A percentile compares a stretch with the other conserved stretches of the same genome.
Evolutionary conservation across 2,888 invertebrate genomes (phyloP).

Genomic region (Pheosia gnoma): DNA sequence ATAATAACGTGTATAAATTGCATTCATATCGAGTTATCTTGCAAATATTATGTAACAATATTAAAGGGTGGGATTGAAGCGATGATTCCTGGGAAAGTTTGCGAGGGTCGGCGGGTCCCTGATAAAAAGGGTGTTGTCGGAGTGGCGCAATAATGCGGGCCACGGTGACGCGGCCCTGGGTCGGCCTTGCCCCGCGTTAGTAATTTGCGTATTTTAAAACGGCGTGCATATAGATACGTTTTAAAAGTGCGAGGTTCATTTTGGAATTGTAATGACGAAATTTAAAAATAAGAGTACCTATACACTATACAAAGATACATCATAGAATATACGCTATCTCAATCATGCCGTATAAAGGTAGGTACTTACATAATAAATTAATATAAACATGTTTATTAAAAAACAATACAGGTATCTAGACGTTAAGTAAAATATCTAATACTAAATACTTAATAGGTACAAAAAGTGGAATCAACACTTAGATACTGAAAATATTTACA

Average conservation of each 20-base stretch:
- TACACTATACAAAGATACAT: too few species aligned
- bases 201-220: neutral
- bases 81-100: conserved; percentile 70
- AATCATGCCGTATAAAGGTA: too few species aligned
- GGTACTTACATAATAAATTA: too few species aligned
- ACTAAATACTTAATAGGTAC: too few species aligned
- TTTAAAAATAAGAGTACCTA: too few species aligned
- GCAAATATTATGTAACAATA: conserved; percentile 64
- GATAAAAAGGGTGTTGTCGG: conserved; percentile 72
- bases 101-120: conserved; percentile 63
- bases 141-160: conserved; percentile 61
- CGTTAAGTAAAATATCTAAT: too few species aligned
- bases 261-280: too few species aligned
- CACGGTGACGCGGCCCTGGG: conserved; percentile 48
- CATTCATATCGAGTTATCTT: conserved; percentile 46
- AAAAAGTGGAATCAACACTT: too few species aligned
- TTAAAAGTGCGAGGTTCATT: too few species aligned
- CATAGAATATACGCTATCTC: too few species aligned
- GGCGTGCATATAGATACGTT: neutral
- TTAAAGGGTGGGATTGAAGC: conserved; percentile 61
- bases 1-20: conserved; percentile 37
- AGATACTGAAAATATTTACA: neutral
- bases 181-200: conserved; percentile 2
- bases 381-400: too few species aligned
- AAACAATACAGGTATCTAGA: too few species aligned